Percentiles rank a stretch among this genome's conserved stretches.
Conservation (phyloP, 2,888 invertebrate species). For the Lasioglossum malachurum region DNA sequence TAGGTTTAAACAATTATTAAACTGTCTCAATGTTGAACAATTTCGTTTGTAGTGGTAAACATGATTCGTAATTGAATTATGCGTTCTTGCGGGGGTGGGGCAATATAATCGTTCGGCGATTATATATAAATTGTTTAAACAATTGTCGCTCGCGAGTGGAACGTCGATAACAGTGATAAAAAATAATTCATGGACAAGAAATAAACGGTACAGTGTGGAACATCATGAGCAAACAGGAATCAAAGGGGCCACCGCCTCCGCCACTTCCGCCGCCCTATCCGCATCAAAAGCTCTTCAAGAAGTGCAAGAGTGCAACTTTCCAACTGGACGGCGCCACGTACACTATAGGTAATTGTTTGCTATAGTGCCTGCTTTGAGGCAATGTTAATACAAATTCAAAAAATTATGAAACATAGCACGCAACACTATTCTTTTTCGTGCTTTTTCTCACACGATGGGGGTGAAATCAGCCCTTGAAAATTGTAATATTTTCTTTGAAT, state of each 20-base stretch:
- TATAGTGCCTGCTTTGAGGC: not conserved
- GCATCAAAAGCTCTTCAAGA: conserved; percentile 88
- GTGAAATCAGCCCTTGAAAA: no score
- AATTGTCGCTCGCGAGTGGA: conserved; percentile 23
- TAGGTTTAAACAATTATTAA: not conserved
- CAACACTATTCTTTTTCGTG: no score
- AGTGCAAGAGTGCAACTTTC: conserved; percentile 95
- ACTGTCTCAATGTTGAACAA: not conserved
- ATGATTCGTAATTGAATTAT: not conserved
- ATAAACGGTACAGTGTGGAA: conserved; percentile 71
- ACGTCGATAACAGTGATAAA: conserved; percentile 22
- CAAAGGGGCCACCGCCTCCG: conserved; percentile 70
- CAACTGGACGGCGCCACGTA: conserved; percentile 94
- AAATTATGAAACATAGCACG: no score
- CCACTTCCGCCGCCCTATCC: conserved; percentile 72
- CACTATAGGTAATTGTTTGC: conserved; percentile 90
- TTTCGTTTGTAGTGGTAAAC: not conserved
- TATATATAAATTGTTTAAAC: not conserved
- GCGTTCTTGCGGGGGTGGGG: not conserved
- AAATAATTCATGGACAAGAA: conserved; percentile 53
- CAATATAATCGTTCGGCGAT: conserved; percentile 18
- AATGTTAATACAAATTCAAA: no score
- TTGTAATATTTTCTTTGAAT: no score
- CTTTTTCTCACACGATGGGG: no score
- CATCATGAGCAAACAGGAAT: conserved; percentile 58